A percentile compares a stretch with the other conserved stretches of the same genome.
Evolutionary conservation across 2,888 invertebrate genomes (phyloP).

Genomic region (Ptilodon capucinus): DNA sequence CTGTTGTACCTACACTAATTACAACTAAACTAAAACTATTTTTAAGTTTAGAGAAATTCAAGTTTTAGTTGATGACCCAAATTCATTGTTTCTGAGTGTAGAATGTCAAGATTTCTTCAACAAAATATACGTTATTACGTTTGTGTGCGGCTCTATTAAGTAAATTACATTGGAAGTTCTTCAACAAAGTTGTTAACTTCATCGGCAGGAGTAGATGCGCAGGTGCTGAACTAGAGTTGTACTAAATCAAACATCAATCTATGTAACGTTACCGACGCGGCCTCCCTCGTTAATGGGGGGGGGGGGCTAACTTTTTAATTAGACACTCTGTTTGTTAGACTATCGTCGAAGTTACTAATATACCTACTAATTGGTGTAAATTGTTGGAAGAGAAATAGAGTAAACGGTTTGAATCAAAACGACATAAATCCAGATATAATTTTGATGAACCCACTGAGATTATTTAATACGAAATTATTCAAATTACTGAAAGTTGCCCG

Average conservation of each 20-base stretch:
- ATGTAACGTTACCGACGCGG: slow-evolving; percentile 29
- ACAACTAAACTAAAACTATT: no score
- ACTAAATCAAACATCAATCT: slow-evolving; percentile 6
- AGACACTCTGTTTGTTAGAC: slow-evolving; percentile 32
- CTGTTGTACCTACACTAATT: no score
- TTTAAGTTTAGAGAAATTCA: no score
- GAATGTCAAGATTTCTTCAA: no score
- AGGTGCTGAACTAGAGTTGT: neutral
- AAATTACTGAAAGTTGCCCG: no score
- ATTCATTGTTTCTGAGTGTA: no score
- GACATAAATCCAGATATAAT: neutral
- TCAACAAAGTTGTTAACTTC: neutral
- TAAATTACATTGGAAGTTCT: neutral
- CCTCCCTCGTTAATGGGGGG: slow-evolving; percentile 33
- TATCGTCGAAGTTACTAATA: neutral
- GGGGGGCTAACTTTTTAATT: slow-evolving; percentile 47
- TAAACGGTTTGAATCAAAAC: neutral
- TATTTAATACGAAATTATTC: no score
- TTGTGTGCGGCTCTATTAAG: neutral
- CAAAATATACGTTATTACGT: no score
- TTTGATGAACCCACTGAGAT: no score
- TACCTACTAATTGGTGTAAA: slow-evolving; percentile 1
- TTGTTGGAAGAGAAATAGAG: neutral
- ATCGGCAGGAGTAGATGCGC: neutral
- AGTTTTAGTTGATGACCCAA: no score